Evolutionary conservation across 2,113 vertebrate species (phyloP).

Genomic region (Gambusia holbrooki): DNA sequence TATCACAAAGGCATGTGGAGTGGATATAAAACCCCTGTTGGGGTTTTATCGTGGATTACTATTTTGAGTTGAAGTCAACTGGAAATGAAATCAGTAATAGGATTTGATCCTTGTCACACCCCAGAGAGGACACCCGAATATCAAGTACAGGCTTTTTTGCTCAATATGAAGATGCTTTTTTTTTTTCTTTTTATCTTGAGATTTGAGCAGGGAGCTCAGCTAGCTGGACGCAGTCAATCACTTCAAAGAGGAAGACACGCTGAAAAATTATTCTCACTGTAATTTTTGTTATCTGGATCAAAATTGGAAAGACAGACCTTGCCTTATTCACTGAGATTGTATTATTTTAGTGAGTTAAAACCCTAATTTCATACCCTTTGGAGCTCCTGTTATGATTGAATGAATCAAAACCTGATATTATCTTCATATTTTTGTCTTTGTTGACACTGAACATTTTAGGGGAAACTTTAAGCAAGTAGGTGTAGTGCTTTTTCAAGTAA

Average conservation of each 20-base stretch:
- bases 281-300: conserved; percentile 46
- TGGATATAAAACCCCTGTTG: conserved; percentile 37
- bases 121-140: conserved; percentile 52
- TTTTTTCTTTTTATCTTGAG: conserved; percentile 32
- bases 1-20: conserved; percentile 26
- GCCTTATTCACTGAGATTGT: conserved; percentile 49
- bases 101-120: conserved; percentile 53
- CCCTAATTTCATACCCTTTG: conserved; percentile 43
- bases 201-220: conserved; percentile 47
- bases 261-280: conserved; percentile 40
- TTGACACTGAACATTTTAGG: conserved; percentile 20
- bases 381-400: conserved; percentile 31
- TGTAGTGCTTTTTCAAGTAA: neutral
- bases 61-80: conserved; percentile 55
- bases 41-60: conserved; percentile 31
- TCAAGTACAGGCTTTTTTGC: conserved; percentile 37
- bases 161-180: conserved; percentile 38
- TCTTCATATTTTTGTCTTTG: conserved; percentile 38
- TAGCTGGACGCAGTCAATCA: conserved; percentile 49
- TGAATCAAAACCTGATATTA: conserved; percentile 38
- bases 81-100: conserved; percentile 62
- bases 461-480: neutral
- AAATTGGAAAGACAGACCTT: conserved; percentile 41
- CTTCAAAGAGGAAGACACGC: conserved; percentile 13
- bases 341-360: conserved; percentile 54